Percentiles rank a stretch among this genome's conserved stretches.
Conservation (phyloP, 2,113 vertebrate species). For the Indicator maculatus region DNA sequence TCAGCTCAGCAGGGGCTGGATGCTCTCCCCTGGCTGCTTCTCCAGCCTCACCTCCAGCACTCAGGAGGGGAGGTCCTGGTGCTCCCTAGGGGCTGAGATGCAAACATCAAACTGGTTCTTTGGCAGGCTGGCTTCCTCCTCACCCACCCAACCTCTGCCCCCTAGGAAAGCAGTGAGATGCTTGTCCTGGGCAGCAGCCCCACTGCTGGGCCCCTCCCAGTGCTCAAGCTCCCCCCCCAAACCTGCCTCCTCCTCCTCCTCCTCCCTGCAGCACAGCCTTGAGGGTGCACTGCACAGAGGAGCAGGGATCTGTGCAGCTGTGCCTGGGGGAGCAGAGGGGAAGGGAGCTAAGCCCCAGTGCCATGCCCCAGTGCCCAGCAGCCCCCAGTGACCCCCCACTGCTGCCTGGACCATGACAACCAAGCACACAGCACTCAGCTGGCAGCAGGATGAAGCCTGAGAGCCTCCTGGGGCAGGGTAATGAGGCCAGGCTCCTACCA, state of each 20-base stretch:
- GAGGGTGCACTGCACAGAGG: neutral
- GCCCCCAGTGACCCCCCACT: rapidly evolving
- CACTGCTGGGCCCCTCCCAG: rapidly evolving
- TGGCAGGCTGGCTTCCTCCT: neutral
- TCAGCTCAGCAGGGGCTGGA: neutral
- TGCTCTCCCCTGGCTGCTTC: neutral
- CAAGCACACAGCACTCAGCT: rapidly evolving
- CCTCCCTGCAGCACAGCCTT: rapidly evolving
- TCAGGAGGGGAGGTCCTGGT: neutral
- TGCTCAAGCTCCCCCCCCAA: neutral
- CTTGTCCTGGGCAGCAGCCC: neutral
- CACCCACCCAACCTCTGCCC: neutral
- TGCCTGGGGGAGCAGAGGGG: too few relatives aligned
- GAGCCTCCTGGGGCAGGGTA: rapidly evolving
- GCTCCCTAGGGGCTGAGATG: neutral
- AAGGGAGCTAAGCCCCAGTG: neutral
- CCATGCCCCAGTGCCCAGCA: rapidly evolving
- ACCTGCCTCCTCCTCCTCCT: neutral
- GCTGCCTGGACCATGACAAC: rapidly evolving
- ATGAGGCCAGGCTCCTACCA: rapidly evolving
- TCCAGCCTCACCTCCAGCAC: neutral
- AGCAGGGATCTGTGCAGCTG: rapidly evolving
- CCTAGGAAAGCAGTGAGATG: neutral
- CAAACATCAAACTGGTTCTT: neutral
- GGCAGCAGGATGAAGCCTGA: neutral